Evolutionary conservation across 92 coral and sea anemone species (phyloP), one percentile per base, ranked within the genome.

Genomic region (Palythoa grandis): DNA sequence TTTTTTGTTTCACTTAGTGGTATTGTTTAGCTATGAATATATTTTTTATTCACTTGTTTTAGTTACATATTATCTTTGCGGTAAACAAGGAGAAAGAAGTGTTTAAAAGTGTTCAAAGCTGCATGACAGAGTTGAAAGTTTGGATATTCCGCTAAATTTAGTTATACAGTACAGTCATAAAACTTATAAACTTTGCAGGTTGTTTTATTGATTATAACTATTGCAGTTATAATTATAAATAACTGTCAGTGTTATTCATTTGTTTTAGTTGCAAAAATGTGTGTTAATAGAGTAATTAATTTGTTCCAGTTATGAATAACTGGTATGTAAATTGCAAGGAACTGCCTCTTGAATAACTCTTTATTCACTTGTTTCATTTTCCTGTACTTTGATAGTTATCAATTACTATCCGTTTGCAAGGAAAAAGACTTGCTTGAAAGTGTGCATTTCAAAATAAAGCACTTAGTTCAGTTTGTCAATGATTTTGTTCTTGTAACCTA

Each of bases 241-340:
- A 76, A 76, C 80, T 76, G 47, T 76, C 80, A 52, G 65, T 76
- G 72, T 77, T 77, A 77, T 57, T 77, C 70, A 77, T 52, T 77
- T 77, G 82, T 77, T 77, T 77, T 50, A 77, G 82, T 77, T 77
- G 80, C 80, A 61, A 76, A 76, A 76, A 76, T 74, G 47, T 76
- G 66, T 52, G 67, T 76, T 22, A 76, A 76, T 76, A 76, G 66
- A 76, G 80, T 76, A 20, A 74, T 74, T 74, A 74, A 74, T 76
- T 76, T 52, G 80, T 76, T 76, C 80, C 80, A 53, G 80, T 76
- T 76, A 58, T 76, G 80, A 76, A 76, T 76, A 76, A 52, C 48
- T 76, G 65, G 47, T 76, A 76, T 48, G 56, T 74, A 39, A 23
- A 38, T 74, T 39, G 24, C 24, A 15, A 22, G n/a, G 24, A 74